phyloP scores from a whole-genome alignment of 2,888 invertebrate species.

The Calliphora vomitoria region DNA sequence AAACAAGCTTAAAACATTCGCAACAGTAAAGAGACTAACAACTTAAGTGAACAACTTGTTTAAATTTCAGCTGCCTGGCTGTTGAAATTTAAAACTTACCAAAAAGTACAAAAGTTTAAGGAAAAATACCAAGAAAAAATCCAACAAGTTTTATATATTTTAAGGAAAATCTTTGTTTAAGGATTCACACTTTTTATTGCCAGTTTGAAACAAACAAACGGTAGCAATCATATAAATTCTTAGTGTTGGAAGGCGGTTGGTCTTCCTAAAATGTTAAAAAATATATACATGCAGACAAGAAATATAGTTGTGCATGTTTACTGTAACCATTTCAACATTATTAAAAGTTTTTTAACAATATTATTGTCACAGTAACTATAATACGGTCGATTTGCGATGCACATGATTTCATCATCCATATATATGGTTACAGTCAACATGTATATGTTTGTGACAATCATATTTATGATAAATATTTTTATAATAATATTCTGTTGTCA shows the following conservation, averaged over 20 bases:
- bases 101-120: neutral
- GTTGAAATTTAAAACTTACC: slow-evolving; percentile 53
- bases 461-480: too few relatives aligned
- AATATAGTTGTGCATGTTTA: too few relatives aligned
- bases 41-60: slow-evolving; percentile 47
- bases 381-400: too few relatives aligned
- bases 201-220: slow-evolving; percentile 24
- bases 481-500: too few relatives aligned
- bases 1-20: neutral
- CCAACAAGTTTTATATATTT: slow-evolving; percentile 7
- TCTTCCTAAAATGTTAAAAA: neutral
- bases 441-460: too few relatives aligned
- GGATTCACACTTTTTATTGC: slow-evolving; percentile 52
- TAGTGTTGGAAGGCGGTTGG: neutral
- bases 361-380: too few relatives aligned
- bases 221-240: neutral
- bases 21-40: slow-evolving; percentile 17
- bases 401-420: too few relatives aligned
- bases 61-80: slow-evolving; percentile 17
- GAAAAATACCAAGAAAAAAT: neutral
- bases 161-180: slow-evolving; percentile 40
- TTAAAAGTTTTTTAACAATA: too few relatives aligned
- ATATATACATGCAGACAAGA: neutral
- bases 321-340: too few relatives aligned
- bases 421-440: too few relatives aligned